Percentiles rank a stretch among this genome's conserved stretches.
Evolutionary conservation across 1,140 invertebrate species (phyloP).

Genomic region (Euwallacea fornicatus): DNA sequence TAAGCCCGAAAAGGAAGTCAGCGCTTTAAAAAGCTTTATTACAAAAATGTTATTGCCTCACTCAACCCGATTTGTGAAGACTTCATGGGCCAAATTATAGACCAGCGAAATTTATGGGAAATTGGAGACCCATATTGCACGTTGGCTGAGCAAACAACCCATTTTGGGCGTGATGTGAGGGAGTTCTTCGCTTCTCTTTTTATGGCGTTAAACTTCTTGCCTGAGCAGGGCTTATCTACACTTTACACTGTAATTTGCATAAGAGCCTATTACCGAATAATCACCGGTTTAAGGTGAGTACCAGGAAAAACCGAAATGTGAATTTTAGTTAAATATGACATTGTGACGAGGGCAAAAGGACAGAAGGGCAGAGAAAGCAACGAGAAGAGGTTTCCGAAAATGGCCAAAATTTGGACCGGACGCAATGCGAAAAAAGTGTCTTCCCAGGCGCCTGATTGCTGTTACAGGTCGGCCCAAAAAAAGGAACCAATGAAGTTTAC

Average conservation of each 20-base stretch:
- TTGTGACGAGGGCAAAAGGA: neutral
- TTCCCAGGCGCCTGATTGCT: constrained; percentile 30
- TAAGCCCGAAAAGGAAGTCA: too few species aligned
- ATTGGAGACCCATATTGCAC: constrained; percentile 26
- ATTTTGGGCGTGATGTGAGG: constrained; percentile 8
- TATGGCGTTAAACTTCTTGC: constrained; percentile 20
- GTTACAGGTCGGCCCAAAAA: constrained; percentile 19
- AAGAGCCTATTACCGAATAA: constrained; percentile 10
- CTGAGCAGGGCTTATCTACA: constrained; percentile 5
- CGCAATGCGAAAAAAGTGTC: constrained; percentile 28
- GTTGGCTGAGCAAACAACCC: constrained; percentile 20
- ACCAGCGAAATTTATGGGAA: constrained; percentile 22
- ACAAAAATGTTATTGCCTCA: too few species aligned
- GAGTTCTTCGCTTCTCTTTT: constrained; percentile 11
- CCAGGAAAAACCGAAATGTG: neutral
- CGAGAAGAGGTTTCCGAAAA: neutral
- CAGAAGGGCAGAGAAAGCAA: neutral
- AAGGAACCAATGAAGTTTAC: constrained; percentile 14
- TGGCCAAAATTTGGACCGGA: constrained; percentile 18
- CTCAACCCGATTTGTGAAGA: neutral
- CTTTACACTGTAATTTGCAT: constrained; percentile 21
- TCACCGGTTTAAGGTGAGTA: neutral
- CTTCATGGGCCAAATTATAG: constrained; percentile 17
- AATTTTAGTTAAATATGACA: neutral
- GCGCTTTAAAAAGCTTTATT: too few species aligned